Base-by-base conservation (phyloP, 35 echinoderm and acorn worm genomes). In the Strongylocentrotus purpuratus region DNA sequence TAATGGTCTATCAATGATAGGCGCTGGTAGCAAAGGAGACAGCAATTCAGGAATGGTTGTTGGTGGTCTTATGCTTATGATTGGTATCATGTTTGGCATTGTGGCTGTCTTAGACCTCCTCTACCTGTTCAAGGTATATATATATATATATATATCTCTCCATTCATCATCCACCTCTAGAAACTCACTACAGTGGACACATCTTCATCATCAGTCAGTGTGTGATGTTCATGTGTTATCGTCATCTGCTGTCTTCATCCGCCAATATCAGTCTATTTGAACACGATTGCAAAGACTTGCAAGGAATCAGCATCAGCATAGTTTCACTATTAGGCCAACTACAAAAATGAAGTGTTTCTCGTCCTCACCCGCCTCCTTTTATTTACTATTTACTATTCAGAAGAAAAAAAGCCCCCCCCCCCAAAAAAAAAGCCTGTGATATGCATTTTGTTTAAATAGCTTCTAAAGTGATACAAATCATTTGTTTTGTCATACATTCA, bases 31-130 rank as follows among this genome's bases (percentile, higher is more conserved):
- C 0, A 18, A 90, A 22, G 61, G 3, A 32, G 71, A 93, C 22
- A 47, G 52, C 28, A 45, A 95, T 4, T 71, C 47, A 4, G 46
- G 10, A 7, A 91, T 97, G 45, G 15, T 46, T 86, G 92, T 97
- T 86, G 96, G 96, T 33, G 96, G 94, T 13, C 89, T 97, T 22
- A 97, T 97, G 96, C 70, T 97, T 13, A 25, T 92, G 33, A 93
- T 95, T 58, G 96, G 96, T 47, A 35, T 31, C 20, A 10, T 95
- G 86, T 97, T 95, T 92, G 96, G 88, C 46, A 32, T 41, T 7
- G 28, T 95, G 28, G 88, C 33, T 86, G 50, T 97, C 46, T 61
- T 97, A 61, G 71, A 97, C 88, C 31, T 86, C 6, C 41, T 97
- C 14, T 97, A 97, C 88, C 87, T 97, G 22, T 25, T 95, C 5